Conservation (phyloP, 2,113 vertebrate genomes). For the Platycercus adscitus region DNA sequence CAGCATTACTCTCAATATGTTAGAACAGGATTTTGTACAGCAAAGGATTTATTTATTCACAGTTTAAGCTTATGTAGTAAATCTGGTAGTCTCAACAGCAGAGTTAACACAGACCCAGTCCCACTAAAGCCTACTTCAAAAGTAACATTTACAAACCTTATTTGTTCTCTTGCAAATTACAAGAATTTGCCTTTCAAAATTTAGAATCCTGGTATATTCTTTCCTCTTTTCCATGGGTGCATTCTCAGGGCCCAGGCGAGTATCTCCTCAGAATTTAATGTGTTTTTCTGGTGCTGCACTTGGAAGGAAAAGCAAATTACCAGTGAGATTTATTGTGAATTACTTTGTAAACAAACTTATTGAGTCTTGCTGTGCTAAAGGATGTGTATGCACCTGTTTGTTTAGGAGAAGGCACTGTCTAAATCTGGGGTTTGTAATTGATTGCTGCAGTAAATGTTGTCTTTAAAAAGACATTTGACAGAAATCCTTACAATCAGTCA, state of each 20-base stretch:
- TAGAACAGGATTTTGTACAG: not conserved
- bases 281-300: not conserved
- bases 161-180: not conserved
- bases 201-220: not conserved
- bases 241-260: not conserved
- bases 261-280: not conserved
- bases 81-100: not conserved
- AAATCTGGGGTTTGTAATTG: slow-evolving; percentile 13
- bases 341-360: slow-evolving; percentile 29
- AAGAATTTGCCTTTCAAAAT: not conserved
- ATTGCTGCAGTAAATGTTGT: slow-evolving; percentile 9
- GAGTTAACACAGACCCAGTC: not conserved
- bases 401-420: not conserved
- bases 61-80: not conserved
- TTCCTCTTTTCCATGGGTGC: not conserved
- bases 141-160: not conserved
- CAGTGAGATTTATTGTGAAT: slow-evolving; percentile 23
- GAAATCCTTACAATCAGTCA: not conserved
- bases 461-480: slow-evolving; percentile 14
- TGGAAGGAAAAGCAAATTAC: not conserved
- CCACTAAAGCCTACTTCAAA: not conserved
- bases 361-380: slow-evolving; percentile 15
- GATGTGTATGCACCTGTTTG: not conserved
- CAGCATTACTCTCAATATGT: not conserved
- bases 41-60: not conserved